A percentile compares a stretch with the other conserved stretches of the same genome.
These are phyloP conservation scores for Apamea anceps DNA, from an alignment of 2,888 invertebrate genomes.

Conservation along the genomic window DNA sequence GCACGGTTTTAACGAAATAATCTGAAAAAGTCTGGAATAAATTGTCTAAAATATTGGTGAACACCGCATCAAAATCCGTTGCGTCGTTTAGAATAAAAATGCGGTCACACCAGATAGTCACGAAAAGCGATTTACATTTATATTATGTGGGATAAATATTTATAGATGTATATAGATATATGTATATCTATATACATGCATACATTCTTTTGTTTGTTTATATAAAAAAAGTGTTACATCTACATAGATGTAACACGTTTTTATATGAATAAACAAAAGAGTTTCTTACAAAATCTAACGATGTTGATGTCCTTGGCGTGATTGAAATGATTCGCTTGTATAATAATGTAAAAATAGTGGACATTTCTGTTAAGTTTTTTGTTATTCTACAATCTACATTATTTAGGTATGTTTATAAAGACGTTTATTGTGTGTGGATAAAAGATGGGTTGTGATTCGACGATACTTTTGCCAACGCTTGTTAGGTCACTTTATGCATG, in stretches of 20 bases:
- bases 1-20: too few relatives aligned
- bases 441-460: background rate
- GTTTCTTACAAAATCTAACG: constrained; percentile 12
- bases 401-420: background rate
- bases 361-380: background rate
- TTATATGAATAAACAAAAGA: background rate
- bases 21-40: too few relatives aligned
- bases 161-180: too few relatives aligned
- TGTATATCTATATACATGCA: too few relatives aligned
- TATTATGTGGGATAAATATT: background rate
- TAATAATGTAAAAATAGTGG: background rate
- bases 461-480: background rate
- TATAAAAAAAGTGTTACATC: too few relatives aligned
- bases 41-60: too few relatives aligned
- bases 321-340: background rate
- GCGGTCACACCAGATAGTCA: background rate
- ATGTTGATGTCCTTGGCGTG: background rate
- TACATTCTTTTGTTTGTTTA: too few relatives aligned
- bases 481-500: background rate
- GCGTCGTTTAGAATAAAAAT: background rate
- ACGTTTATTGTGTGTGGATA: background rate
- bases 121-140: background rate
- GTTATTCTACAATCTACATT: background rate
- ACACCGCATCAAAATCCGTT: too few relatives aligned
- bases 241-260: constrained; percentile 12